Conservation (phyloP, 2,113 vertebrate species). For the Actenoides lindsayi region DNA sequence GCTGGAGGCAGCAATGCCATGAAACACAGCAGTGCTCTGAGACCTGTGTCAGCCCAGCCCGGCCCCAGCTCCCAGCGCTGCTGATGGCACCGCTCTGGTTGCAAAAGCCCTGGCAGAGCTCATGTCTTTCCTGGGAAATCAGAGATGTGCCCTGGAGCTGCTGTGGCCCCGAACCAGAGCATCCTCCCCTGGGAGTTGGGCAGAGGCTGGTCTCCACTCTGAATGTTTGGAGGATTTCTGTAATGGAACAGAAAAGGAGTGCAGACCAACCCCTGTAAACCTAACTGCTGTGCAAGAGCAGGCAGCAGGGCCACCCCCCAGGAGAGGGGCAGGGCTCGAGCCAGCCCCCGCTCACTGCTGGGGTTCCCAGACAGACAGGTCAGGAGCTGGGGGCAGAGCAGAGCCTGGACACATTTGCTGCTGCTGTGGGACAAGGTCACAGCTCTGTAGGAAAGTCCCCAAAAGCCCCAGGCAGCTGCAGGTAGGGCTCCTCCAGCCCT, state of each 20-base stretch:
- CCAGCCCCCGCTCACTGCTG: not conserved
- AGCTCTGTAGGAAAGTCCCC: not conserved
- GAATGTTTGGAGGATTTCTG: not conserved
- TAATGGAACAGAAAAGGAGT: not conserved
- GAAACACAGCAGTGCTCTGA: rapidly evolving
- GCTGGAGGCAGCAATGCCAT: rapidly evolving
- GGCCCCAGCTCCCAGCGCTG: not conserved
- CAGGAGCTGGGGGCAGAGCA: not conserved
- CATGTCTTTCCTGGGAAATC: not conserved
- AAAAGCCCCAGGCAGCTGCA: not conserved
- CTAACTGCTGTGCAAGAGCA: not conserved
- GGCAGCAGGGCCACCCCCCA: not conserved
- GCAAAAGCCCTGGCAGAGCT: not conserved
- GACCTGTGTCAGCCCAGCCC: not conserved
- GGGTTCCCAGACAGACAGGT: not conserved
- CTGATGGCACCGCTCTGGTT: not conserved
- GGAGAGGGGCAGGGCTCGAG: not conserved
- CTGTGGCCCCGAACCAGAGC: not conserved
- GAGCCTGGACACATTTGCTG: not conserved
- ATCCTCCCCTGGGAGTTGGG: not conserved
- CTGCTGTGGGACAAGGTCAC: rapidly evolving
- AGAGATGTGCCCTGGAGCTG: rapidly evolving
- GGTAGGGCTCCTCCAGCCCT: not conserved
- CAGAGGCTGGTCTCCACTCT: not conserved
- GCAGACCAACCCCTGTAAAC: not conserved